phyloP scores from a whole-genome alignment of 2,888 invertebrate genomes.

The Pycnomerus fuliginosus region DNA sequence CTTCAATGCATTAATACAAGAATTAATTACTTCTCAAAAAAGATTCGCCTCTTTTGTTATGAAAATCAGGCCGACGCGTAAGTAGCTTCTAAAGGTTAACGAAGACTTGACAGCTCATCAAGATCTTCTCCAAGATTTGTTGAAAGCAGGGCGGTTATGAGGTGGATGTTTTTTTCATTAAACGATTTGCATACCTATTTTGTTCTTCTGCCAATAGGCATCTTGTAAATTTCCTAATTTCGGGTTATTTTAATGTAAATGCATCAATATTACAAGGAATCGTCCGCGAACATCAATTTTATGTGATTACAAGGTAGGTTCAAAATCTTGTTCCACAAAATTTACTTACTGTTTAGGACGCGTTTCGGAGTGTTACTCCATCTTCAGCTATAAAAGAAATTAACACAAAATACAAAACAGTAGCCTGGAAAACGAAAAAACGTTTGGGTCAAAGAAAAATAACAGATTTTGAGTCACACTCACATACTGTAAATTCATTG shows the following conservation, averaged over 20 bases:
- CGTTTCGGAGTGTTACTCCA: no score
- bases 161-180: conserved; percentile 1
- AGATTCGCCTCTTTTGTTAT: conserved; percentile 13
- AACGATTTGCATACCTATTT: conserved; percentile 25
- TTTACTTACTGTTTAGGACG: no score
- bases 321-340: no score
- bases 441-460: no score
- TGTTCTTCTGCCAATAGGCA: background rate
- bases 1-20: background rate
- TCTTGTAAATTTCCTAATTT: background rate
- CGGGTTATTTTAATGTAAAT: no score
- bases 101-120: conserved; percentile 15
- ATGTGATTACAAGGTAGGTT: background rate
- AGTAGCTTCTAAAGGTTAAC: conserved; percentile 20
- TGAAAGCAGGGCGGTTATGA: conserved; percentile 19
- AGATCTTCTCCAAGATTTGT: conserved; percentile 11
- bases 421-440: no score
- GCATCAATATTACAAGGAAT: background rate
- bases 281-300: background rate
- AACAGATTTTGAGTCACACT: no score
- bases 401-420: no score
- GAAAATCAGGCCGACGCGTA: conserved; percentile 13
- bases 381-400: no score
- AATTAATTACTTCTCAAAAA: conserved; percentile 16
- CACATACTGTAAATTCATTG: no score